phyloP scores from a whole-genome alignment of 1,140 invertebrate genomes.

The Neodiprion fabricii region DNA sequence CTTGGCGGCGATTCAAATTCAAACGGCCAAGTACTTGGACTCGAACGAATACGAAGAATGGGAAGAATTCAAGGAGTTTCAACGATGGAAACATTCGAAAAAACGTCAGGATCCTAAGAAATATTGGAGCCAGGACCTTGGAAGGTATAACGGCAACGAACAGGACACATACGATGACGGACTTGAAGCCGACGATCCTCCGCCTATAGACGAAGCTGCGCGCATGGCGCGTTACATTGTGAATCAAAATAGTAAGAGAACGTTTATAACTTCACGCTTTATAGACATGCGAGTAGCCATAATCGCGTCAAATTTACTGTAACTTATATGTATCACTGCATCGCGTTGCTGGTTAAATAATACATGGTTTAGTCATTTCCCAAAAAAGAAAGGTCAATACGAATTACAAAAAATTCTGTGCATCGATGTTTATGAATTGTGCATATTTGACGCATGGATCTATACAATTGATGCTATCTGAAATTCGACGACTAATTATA shows the following conservation, averaged over 20 bases:
- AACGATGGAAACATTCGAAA: constrained; percentile 29
- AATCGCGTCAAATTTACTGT: background rate
- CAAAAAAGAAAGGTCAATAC: no score
- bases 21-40: background rate
- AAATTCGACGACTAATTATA: no score
- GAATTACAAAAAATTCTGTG: no score
- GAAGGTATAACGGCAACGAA: background rate
- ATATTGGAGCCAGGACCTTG: background rate
- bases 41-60: constrained; percentile 14
- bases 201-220: constrained; percentile 54
- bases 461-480: no score
- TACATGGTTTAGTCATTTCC: no score
- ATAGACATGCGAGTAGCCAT: constrained; percentile 17
- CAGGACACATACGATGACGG: background rate
- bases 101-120: background rate
- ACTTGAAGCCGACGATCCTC: constrained; percentile 33
- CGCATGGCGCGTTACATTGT: constrained; percentile 64
- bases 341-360: no score
- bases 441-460: background rate
- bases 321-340: no score
- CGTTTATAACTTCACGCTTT: background rate
- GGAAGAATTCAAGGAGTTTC: constrained; percentile 33
- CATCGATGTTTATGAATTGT: constrained; percentile 4
- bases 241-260: constrained; percentile 56
- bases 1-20: background rate